phyloP scores from a whole-genome alignment of 2,888 invertebrate genomes.

The Cabera pusaria region DNA sequence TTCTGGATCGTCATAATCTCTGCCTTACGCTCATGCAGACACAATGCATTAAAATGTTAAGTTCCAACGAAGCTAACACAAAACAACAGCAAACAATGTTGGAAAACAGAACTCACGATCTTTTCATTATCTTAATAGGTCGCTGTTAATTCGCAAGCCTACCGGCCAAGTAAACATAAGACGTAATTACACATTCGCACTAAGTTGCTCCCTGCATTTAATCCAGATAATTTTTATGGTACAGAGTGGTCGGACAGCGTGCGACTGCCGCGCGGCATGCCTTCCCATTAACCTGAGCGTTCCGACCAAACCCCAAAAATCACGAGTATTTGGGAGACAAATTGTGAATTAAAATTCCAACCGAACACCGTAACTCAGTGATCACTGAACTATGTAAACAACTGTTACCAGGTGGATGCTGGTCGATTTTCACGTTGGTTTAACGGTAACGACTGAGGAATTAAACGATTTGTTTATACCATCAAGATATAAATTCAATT shows the following conservation, averaged over 20 bases:
- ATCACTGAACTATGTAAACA: conserved; percentile 45
- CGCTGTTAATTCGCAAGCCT: background rate
- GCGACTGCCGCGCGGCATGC: conserved; percentile 58
- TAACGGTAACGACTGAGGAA: conserved; percentile 18
- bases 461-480: conserved; percentile 16
- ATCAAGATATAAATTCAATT: too few relatives aligned
- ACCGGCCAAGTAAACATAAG: conserved; percentile 2
- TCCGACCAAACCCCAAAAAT: conserved; percentile 58
- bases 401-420: conserved; percentile 30
- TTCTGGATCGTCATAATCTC: too few relatives aligned
- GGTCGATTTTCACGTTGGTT: conserved; percentile 31
- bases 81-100: too few relatives aligned
- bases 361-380: conserved; percentile 36
- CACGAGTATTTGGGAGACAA: conserved; percentile 65
- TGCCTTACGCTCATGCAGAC: too few relatives aligned
- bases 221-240: conserved; percentile 52
- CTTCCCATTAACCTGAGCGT: conserved; percentile 65
- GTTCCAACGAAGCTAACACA: too few relatives aligned
- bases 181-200: conserved; percentile 15
- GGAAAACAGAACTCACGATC: background rate
- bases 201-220: conserved; percentile 40
- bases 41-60: too few relatives aligned
- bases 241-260: conserved; percentile 53
- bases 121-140: background rate
- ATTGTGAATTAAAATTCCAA: conserved; percentile 72